A percentile compares a stretch with the other conserved stretches of the same genome.
Evolutionary conservation across 2,797 vertebrate genomes (phyloP).

Genomic region (Allochrocebus solatus): DNA sequence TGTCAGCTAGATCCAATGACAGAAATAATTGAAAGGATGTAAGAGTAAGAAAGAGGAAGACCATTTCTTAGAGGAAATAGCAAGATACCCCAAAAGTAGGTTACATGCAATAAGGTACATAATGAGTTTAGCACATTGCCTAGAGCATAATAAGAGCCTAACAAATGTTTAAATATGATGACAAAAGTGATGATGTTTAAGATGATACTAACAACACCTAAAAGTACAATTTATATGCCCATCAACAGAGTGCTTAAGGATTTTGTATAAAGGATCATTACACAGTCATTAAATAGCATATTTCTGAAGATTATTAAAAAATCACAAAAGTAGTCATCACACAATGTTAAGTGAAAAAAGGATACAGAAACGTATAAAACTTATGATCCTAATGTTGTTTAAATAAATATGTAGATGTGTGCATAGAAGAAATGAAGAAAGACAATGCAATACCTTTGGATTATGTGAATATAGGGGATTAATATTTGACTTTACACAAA

Average conservation of each 20-base stretch:
- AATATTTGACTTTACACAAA: neutral
- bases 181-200: neutral
- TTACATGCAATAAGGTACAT: neutral
- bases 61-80: neutral
- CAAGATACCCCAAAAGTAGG: neutral
- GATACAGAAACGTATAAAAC: neutral
- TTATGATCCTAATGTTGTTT: neutral
- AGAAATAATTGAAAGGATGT: neutral
- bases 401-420: conserved; percentile 15
- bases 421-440: neutral
- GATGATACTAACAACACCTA: neutral
- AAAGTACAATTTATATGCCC: neutral
- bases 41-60: conserved; percentile 20
- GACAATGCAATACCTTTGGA: neutral
- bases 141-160: neutral
- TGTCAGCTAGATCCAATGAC: neutral
- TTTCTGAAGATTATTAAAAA: neutral
- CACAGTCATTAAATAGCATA: neutral
- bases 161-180: neutral
- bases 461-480: neutral
- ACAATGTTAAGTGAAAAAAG: neutral
- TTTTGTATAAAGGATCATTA: neutral
- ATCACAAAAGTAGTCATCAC: neutral
- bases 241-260: neutral
- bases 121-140: neutral